Evolutionary conservation across 2,797 vertebrate species (phyloP), one percentile per base, ranked within the genome.

Genomic region (Esox masquinongy): DNA sequence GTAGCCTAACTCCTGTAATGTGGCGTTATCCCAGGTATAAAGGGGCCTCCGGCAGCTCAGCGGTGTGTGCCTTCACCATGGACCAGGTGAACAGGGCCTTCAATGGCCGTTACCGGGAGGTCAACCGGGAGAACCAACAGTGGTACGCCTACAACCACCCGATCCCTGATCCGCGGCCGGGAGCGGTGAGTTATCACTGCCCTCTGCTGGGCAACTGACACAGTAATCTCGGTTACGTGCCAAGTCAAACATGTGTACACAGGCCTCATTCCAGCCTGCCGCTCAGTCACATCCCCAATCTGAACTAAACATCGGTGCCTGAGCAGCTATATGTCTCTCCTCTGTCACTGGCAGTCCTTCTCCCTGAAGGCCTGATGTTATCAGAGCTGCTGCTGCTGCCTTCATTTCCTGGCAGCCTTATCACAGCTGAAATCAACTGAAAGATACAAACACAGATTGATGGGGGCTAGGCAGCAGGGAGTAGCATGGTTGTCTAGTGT

Each of bases 41-140:
- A 66, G 95, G 95, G 0, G 92, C 94, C 8, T 94, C 93, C 0
- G 95, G 95, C 39, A 95, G 96, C 79, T 97, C 98, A 0, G 97
- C 98, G 0, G 92, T 99, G 29, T 99, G 98, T 1, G 93, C 97
- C 74, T 99, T 99, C 89, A 93, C 95, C 69, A 96, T 99, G 96
- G 91, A 74, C 3, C 95, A 96, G 0, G 97, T 99, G 80, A 95
- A 96, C 84, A 93, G 81, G 0, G 96, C 94, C 6, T 99, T 99
- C 64, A 80, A 76, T 0, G 97, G 98, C 49, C 94, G 96, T 69
- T 99, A 97, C 91, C 95, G 96, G 14, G 96, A 98, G 79, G 95
- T 99, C 83, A 98, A 98, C 91, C 92, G 97, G 0, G 97, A 98
- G 84, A 99, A 97, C 0, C 97, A 97, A 88, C 97, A 98, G 91